phyloP scores from a whole-genome alignment of 2,797 vertebrate genomes.

The Rhynchotus rufescens region DNA sequence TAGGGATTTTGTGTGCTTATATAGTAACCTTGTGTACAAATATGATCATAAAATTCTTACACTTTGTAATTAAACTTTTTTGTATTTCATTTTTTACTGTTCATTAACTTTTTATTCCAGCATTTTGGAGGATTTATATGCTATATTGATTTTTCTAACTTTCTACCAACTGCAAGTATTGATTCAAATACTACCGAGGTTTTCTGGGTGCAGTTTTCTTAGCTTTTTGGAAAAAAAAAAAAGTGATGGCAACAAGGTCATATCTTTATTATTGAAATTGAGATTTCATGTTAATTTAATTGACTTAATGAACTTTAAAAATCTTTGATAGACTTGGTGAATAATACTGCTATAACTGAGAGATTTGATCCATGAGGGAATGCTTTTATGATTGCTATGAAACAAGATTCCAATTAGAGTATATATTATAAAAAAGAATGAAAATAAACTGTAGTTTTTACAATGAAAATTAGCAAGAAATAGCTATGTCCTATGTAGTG shows the following conservation, averaged over 20 bases:
- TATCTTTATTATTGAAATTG: neutral
- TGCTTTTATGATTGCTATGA: constrained; percentile 5
- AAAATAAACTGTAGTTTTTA: neutral
- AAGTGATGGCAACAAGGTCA: neutral
- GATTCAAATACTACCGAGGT: neutral
- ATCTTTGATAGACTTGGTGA: neutral
- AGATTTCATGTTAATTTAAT: neutral
- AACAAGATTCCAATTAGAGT: neutral
- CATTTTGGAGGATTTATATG: neutral
- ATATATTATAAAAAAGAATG: neutral
- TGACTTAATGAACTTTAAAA: neutral
- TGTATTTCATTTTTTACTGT: neutral
- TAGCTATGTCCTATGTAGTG: neutral
- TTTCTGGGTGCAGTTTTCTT: neutral
- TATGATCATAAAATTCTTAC: neutral
- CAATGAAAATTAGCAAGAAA: neutral
- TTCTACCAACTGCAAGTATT: neutral
- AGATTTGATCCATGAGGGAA: neutral
- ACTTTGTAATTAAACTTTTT: neutral
- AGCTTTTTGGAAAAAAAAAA: neutral
- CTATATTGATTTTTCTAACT: constrained; percentile 10
- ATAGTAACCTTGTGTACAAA: neutral
- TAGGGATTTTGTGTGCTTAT: neutral
- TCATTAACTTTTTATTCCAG: neutral
- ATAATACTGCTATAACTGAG: neutral